These are phyloP conservation scores for Tachystola acroxantha DNA, from an alignment of 2,888 invertebrate genomes.

Conservation along the genomic window DNA sequence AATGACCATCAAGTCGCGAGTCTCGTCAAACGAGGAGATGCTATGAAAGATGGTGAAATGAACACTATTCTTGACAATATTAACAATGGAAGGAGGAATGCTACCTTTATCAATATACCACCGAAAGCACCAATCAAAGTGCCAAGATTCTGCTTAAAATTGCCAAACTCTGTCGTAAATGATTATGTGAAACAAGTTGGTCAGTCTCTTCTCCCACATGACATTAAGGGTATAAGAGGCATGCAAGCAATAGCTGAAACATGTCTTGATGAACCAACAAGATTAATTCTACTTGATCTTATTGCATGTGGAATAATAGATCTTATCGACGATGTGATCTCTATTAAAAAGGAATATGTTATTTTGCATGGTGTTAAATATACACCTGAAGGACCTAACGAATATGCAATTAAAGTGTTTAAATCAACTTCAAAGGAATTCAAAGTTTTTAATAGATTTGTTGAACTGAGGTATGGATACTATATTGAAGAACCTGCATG, in stretches of 20 bases:
- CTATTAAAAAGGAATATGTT: neutral
- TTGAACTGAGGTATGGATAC: too few relatives aligned
- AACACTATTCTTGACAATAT: slow-evolving; percentile 95
- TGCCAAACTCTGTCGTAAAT: too few relatives aligned
- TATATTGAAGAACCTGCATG: too few relatives aligned
- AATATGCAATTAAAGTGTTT: neutral
- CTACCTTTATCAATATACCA: too few relatives aligned
- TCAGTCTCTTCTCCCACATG: too few relatives aligned
- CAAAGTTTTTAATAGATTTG: neutral
- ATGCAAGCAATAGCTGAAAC: too few relatives aligned
- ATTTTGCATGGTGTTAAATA: neutral
- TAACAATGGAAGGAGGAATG: slow-evolving; percentile 77
- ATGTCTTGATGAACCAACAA: neutral
- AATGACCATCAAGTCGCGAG: slow-evolving; percentile 63
- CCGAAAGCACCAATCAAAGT: too few relatives aligned
- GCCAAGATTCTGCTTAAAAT: too few relatives aligned
- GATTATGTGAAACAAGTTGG: too few relatives aligned
- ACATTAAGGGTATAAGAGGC: too few relatives aligned
- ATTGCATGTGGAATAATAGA: neutral
- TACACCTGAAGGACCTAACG: neutral
- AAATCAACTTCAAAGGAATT: neutral
- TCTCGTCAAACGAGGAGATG: slow-evolving; percentile 81
- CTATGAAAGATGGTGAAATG: slow-evolving; percentile 83
- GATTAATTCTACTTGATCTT: neutral
- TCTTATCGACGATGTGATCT: neutral